Percentiles rank a stretch among this genome's conserved stretches.
Conservation (phyloP, 2,888 invertebrate genomes). For the Apamea monoglypha region DNA sequence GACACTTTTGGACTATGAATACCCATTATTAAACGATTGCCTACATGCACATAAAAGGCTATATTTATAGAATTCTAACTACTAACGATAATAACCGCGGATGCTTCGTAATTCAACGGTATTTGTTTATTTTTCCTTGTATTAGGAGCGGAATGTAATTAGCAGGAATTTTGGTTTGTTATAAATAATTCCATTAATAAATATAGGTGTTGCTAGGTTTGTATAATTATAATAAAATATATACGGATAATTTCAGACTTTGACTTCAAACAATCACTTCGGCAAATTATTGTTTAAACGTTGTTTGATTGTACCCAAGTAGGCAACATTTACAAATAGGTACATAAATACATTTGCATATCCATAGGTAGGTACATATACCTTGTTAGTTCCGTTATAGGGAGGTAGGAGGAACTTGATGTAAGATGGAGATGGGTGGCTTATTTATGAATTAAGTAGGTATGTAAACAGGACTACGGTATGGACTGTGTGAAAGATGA, state of each 20-base stretch:
- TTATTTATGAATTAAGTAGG: background rate
- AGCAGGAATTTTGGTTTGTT: conserved; percentile 11
- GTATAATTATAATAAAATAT: conserved; percentile 4
- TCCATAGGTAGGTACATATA: too few species aligned
- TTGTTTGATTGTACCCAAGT: background rate
- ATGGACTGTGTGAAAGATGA: too few species aligned
- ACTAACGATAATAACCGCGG: conserved; percentile 40
- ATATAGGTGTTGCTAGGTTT: background rate
- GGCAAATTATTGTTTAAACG: background rate
- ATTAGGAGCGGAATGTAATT: conserved; percentile 31
- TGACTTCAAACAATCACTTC: conserved; percentile 1
- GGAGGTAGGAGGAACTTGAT: background rate
- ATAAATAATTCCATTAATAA: conserved; percentile 22
- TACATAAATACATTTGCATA: background rate
- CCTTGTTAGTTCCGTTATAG: background rate
- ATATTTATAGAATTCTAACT: conserved; percentile 61
- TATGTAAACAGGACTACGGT: too few species aligned
- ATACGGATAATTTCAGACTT: conserved; percentile 2
- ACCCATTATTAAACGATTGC: conserved; percentile 53
- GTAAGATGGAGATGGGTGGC: background rate
- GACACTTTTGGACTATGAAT: conserved; percentile 66
- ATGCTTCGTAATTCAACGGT: conserved; percentile 53
- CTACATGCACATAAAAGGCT: conserved; percentile 58
- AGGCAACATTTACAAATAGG: background rate
- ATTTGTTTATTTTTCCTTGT: conserved; percentile 53